These are phyloP conservation scores for Montipora foliosa DNA, from an alignment of 64 coral and sea anemone species.

Conservation along the genomic window DNA sequence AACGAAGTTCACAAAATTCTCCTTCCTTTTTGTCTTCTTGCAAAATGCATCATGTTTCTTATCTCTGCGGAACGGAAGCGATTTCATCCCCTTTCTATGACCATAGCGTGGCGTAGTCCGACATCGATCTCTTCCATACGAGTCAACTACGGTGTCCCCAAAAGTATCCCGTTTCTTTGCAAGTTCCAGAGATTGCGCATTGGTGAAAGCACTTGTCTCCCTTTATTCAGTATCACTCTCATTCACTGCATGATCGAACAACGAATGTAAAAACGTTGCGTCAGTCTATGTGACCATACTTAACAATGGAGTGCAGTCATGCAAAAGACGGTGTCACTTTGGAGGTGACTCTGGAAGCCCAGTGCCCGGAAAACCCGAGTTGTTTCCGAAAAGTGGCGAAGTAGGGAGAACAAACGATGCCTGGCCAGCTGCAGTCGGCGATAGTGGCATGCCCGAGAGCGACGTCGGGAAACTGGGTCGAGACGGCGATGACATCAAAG, in stretches of 20 bases:
- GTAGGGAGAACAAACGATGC: constrained; percentile 58
- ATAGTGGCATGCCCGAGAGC: constrained; percentile 40
- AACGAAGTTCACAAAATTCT: too few species aligned
- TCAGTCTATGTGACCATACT: neutral
- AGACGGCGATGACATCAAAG: constrained; percentile 71
- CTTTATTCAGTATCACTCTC: too few species aligned
- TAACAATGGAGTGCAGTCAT: neutral
- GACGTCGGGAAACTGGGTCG: constrained; percentile 48
- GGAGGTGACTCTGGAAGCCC: constrained; percentile 58
- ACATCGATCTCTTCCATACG: too few species aligned
- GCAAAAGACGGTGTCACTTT: neutral
- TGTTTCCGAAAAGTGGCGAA: constrained; percentile 66
- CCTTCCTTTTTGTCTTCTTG: too few species aligned
- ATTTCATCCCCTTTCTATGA: neutral
- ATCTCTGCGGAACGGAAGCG: too few species aligned
- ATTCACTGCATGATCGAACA: neutral
- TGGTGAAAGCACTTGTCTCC: too few species aligned
- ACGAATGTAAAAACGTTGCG: neutral
- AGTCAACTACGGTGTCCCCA: neutral
- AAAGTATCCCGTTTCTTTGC: neutral
- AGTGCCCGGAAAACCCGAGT: constrained; percentile 44
- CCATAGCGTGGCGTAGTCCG: too few species aligned
- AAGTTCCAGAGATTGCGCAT: too few species aligned
- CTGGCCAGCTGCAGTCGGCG: constrained; percentile 56
- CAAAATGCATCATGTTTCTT: too few species aligned